Percentiles rank a stretch among this genome's conserved stretches.
These are phyloP conservation scores for Palythoa grandis DNA, from an alignment of 92 coral and sea anemone species.

Conservation along the genomic window DNA sequence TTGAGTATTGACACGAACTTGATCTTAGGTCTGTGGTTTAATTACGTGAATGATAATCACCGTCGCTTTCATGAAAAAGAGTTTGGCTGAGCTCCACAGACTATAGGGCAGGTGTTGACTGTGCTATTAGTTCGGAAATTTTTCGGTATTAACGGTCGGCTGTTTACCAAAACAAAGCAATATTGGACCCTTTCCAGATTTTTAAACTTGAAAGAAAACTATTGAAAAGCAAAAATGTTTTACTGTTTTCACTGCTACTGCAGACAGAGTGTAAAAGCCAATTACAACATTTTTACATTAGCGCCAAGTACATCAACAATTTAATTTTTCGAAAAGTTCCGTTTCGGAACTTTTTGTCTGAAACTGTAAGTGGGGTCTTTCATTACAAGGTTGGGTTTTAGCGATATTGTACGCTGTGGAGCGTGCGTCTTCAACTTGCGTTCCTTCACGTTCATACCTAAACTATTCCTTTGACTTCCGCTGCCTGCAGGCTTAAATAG, in stretches of 20 bases:
- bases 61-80: not conserved
- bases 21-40: no score
- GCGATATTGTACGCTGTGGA: constrained; percentile 9
- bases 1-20: no score
- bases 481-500: constrained; percentile 12
- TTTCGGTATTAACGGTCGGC: not conserved
- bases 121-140: not conserved
- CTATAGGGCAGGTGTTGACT: not conserved
- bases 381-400: not conserved
- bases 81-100: not conserved
- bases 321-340: not conserved
- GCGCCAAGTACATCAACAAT: not conserved
- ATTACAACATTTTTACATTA: not conserved
- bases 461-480: not conserved
- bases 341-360: not conserved
- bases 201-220: not conserved
- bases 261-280: not conserved
- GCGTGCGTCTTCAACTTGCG: not conserved
- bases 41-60: not conserved
- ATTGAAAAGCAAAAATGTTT: not conserved
- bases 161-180: not conserved
- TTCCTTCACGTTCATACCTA: constrained; percentile 29
- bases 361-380: not conserved
- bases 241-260: not conserved
- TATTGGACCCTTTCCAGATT: not conserved